A percentile compares a stretch with the other conserved stretches of the same genome.
These are phyloP conservation scores for Melinaea marsaeus DNA, from an alignment of 2,888 invertebrate genomes.

Conservation along the genomic window DNA sequence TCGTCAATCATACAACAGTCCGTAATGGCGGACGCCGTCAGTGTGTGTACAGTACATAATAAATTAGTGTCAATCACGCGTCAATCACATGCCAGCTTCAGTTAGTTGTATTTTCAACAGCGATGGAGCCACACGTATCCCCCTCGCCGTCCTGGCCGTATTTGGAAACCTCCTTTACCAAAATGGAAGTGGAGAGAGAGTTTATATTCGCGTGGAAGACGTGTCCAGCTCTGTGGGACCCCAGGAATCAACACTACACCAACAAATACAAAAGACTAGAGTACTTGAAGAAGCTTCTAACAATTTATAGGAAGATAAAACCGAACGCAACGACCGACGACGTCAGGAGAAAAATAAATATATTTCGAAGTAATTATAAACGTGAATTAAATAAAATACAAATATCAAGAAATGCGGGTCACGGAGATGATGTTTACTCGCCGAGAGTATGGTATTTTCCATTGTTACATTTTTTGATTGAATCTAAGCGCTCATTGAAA, in stretches of 20 bases:
- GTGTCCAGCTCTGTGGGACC: constrained; percentile 14
- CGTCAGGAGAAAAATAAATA: constrained; percentile 31
- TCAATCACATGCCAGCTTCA: background rate
- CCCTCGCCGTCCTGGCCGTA: background rate
- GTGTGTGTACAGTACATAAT: background rate
- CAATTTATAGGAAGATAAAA: constrained; percentile 20
- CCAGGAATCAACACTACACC: constrained; percentile 16
- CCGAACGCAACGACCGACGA: constrained; percentile 25
- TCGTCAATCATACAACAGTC: background rate
- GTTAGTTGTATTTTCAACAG: constrained; percentile 3
- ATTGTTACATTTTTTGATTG: constrained; percentile 23
- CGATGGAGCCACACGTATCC: constrained; percentile 3
- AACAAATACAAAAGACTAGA: constrained; percentile 22
- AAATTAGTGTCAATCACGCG: constrained; percentile 2
- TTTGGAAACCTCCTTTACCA: background rate
- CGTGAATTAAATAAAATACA: constrained; percentile 24
- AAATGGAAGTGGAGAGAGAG: constrained; percentile 15
- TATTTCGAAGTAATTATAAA: constrained; percentile 29
- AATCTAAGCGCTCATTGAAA: constrained; percentile 10
- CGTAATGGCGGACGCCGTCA: background rate
- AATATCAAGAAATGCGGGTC: constrained; percentile 7
- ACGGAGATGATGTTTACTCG: constrained; percentile 8
- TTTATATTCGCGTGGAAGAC: constrained; percentile 18
- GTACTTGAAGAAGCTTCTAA: constrained; percentile 20
- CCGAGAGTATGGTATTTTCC: constrained; percentile 27